Conservation (phyloP, 2,113 vertebrate genomes). For the Podarcis muralis region DNA sequence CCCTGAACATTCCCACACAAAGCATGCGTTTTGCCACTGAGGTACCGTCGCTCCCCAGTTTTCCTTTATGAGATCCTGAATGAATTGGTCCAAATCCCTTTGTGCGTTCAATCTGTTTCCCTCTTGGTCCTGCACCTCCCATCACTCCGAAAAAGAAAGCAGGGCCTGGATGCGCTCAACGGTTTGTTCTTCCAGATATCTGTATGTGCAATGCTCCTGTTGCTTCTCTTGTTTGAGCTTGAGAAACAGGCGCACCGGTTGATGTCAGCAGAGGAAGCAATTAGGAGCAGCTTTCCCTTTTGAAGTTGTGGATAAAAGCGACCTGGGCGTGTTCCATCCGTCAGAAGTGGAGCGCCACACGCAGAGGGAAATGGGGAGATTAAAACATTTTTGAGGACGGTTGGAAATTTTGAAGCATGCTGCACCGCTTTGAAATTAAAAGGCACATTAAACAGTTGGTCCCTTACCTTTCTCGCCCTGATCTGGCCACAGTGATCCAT, state of each 20-base stretch:
- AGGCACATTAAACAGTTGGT: too few species aligned
- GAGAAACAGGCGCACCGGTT: not conserved
- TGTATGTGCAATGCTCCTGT: not conserved
- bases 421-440: not conserved
- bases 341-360: not conserved
- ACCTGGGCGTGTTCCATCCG: not conserved
- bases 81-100: not conserved
- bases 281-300: slow-evolving; percentile 59
- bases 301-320: slow-evolving; percentile 67
- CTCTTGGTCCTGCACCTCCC: not conserved
- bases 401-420: not conserved
- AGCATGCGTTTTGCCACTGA: not conserved
- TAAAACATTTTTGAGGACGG: not conserved
- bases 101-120: not conserved
- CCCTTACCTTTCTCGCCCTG: too few species aligned
- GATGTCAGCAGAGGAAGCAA: slow-evolving; percentile 46
- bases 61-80: not conserved
- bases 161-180: too few species aligned
- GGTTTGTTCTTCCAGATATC: not conserved
- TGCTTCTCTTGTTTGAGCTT: not conserved
- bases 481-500: too few species aligned
- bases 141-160: too few species aligned
- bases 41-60: not conserved
- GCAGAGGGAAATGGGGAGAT: not conserved
- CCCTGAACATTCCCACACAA: not conserved